Percentiles rank a stretch among this genome's conserved stretches.
Conservation (phyloP, 2,113 vertebrate genomes). For the Chaenogobius annularis region DNA sequence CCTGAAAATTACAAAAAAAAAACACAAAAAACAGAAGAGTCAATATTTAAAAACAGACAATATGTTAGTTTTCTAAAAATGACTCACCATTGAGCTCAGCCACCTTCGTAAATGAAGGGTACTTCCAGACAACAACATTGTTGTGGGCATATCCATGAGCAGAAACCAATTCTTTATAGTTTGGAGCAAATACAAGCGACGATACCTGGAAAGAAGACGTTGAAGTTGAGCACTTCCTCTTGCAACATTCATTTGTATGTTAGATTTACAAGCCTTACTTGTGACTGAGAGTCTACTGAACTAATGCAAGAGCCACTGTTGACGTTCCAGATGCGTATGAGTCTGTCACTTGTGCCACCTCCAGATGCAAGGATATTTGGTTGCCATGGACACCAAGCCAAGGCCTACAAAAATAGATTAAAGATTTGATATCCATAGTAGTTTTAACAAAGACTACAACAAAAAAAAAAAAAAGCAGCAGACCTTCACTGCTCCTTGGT, state of each 20-base stretch:
- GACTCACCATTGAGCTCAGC: conserved; percentile 83
- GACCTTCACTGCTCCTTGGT: conserved; percentile 96
- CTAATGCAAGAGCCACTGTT: conserved; percentile 89
- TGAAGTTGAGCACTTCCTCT: background rate
- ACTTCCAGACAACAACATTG: conserved; percentile 92
- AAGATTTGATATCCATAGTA: too few species aligned
- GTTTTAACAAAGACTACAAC: too few species aligned
- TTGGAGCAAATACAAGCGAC: conserved; percentile 90
- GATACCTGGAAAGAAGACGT: conserved; percentile 80
- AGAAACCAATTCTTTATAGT: conserved; percentile 94
- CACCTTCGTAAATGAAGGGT: conserved; percentile 88
- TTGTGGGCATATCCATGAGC: conserved; percentile 93
- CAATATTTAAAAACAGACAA: background rate
- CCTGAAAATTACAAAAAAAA: conserved; percentile 68
- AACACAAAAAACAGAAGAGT: background rate
- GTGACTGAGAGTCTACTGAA: conserved; percentile 87
- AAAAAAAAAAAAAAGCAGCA: background rate
- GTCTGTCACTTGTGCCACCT: conserved; percentile 93
- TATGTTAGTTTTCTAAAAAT: background rate
- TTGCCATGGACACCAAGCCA: conserved; percentile 97
- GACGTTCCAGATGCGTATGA: conserved; percentile 95
- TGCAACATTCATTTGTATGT: background rate
- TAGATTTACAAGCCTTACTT: conserved; percentile 74
- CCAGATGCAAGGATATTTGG: conserved; percentile 91
- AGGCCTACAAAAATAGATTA: conserved; percentile 74